Conservation (phyloP, 2,888 invertebrate genomes). For the Halictus ligatus region DNA sequence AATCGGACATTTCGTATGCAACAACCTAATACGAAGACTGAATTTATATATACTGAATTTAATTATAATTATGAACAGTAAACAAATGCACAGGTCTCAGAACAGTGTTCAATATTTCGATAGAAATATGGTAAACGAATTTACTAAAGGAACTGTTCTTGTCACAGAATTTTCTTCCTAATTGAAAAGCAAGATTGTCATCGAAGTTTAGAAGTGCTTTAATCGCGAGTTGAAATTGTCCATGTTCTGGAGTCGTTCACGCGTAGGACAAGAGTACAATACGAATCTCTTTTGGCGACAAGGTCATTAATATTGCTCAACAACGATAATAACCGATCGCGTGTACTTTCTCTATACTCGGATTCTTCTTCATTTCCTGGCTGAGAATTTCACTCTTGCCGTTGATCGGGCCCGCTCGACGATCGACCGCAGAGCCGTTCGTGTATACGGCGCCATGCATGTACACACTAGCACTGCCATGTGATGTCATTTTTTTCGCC, state of each 20-base stretch:
- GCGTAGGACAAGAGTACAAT: constrained; percentile 2
- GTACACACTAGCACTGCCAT: constrained; percentile 16
- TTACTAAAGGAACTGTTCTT: not conserved
- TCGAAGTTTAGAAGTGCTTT: not conserved
- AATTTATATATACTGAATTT: not conserved
- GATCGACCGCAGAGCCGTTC: not conserved
- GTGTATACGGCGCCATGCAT: constrained; percentile 7
- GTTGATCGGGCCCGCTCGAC: constrained; percentile 11
- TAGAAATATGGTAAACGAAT: not conserved
- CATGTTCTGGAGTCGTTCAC: not conserved
- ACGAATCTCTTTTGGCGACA: constrained; percentile 25
- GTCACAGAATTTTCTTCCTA: not conserved
- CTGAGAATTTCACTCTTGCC: constrained; percentile 66
- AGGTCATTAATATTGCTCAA: constrained; percentile 64
- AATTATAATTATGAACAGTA: not conserved
- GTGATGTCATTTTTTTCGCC: constrained; percentile 69
- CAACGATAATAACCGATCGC: constrained; percentile 43
- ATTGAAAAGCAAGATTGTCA: not conserved
- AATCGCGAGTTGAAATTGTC: not conserved
- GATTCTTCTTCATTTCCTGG: constrained; percentile 55
- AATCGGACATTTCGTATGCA: too few relatives aligned
- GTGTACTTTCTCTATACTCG: constrained; percentile 67
- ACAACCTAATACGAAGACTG: not conserved
- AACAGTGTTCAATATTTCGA: too few relatives aligned
- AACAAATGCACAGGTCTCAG: not conserved